Base-by-base conservation (phyloP, 1,140 invertebrate species). In the Steinernema khuongi region DNA sequence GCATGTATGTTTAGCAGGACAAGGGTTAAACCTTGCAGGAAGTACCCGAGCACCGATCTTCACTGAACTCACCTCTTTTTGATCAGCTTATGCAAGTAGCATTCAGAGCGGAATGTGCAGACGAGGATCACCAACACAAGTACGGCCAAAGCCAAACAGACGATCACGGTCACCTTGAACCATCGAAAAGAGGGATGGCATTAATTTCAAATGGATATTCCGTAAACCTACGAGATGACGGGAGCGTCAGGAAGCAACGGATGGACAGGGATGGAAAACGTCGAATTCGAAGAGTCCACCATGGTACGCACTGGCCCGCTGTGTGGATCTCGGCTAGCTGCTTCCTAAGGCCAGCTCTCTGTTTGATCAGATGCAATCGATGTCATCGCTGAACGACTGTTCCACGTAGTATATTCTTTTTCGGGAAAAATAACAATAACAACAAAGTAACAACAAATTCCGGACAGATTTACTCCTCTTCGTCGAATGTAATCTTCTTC, bases 401-500 rank as follows among this genome's bases (percentile, higher is more conserved):
- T 11, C n/a, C 7, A 41, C 36, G 36, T 11, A 41, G n/a, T 11
- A 41, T 41, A n/a, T n/a, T n/a, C n/a, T 41, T n/a, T 41, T 41
- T 41, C 36, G 26, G 26, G 26, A 7, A 11, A 7, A 60, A 60
- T 22, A 60, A 60, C 4, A 60, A 60, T 22, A 60, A 22, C 19
- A 60, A 60, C 22, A n/a, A n/a, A n/a, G n/a, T n/a, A 60, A 60
- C 50, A 60, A 60, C 19, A 7, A 4, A 22, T n/a, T 60, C 11
- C 26, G 19, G 26, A 26, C 14, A 60, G 4, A 11, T 41, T n/a
- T 11, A n/a, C 7, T 7, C 14, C 50, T 69, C 11, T 32, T 69
- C 68, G 31, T 31, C 30, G 33, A 69, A 69, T 22, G 28, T 36
- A 22, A 69, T 69, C 68, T 69, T 69, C 33, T 69, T 69, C 4